These are phyloP conservation scores for Ameiurus melas DNA, from an alignment of 2,113 vertebrate genomes.

Conservation along the genomic window DNA sequence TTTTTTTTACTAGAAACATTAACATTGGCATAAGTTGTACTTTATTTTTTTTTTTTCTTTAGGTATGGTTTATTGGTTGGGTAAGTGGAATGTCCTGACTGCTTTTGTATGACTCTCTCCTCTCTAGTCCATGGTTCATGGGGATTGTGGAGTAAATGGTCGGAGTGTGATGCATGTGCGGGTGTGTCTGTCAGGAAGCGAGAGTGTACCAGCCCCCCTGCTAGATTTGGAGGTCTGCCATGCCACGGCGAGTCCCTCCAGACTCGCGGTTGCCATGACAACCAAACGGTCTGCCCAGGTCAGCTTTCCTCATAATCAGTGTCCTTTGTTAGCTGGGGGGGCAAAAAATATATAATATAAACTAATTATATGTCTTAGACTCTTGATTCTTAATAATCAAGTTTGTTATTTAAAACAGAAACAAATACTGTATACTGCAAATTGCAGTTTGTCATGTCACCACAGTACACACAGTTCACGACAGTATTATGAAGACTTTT, in stretches of 20 bases:
- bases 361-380: background rate
- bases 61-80: background rate
- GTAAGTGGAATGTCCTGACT: background rate
- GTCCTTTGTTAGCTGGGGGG: background rate
- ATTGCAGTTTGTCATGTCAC: background rate
- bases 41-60: background rate
- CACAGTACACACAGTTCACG: background rate
- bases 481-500: background rate
- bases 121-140: conserved; percentile 78
- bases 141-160: conserved; percentile 81
- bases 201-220: conserved; percentile 74
- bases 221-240: conserved; percentile 76
- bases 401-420: background rate
- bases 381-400: background rate
- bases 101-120: background rate
- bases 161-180: conserved; percentile 71
- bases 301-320: conserved; percentile 9
- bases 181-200: conserved; percentile 73
- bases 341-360: background rate
- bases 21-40: background rate
- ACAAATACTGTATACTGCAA: background rate
- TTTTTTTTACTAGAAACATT: background rate
- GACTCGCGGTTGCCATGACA: conserved; percentile 75
- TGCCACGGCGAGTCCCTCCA: conserved; percentile 77
- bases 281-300: conserved; percentile 76